These are phyloP conservation scores for Maniola hyperantus DNA, from an alignment of 2,888 invertebrate species.

Conservation along the genomic window DNA sequence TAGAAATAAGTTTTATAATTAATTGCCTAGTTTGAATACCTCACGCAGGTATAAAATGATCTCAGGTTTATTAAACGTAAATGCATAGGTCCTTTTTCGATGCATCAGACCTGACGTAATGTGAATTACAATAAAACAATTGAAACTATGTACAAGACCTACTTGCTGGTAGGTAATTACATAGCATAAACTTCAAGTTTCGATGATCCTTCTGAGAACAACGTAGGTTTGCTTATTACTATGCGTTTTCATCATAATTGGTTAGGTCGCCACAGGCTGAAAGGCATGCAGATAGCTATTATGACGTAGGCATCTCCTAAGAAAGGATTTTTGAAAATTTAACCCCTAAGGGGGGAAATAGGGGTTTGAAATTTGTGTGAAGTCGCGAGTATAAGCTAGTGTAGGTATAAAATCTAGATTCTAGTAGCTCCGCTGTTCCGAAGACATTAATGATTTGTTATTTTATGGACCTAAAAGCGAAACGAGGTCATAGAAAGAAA, in stretches of 20 bases:
- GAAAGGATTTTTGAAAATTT: too few relatives aligned
- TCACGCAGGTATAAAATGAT: constrained; percentile 25
- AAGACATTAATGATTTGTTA: too few relatives aligned
- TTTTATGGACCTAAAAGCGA: background rate
- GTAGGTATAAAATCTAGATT: too few relatives aligned
- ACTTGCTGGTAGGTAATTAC: background rate
- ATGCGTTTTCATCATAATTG: too few relatives aligned
- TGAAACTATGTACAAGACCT: background rate
- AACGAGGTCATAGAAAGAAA: constrained; percentile 8
- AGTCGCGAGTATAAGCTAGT: too few relatives aligned
- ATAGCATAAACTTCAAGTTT: background rate
- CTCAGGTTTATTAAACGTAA: constrained; percentile 22
- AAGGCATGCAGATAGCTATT: too few relatives aligned
- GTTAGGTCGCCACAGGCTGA: too few relatives aligned
- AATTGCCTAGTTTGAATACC: background rate
- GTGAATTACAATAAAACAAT: background rate
- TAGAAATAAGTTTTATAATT: background rate
- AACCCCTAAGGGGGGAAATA: too few relatives aligned
- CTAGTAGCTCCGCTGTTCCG: too few relatives aligned
- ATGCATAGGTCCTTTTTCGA: constrained; percentile 22
- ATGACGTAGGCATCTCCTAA: too few relatives aligned
- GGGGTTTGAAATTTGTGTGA: too few relatives aligned
- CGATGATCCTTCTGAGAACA: background rate
- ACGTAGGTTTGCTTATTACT: too few relatives aligned
- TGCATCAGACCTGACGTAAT: constrained; percentile 12